Evolutionary conservation across 2,888 invertebrate genomes (phyloP).

Genomic region (Eulithis prunata): DNA sequence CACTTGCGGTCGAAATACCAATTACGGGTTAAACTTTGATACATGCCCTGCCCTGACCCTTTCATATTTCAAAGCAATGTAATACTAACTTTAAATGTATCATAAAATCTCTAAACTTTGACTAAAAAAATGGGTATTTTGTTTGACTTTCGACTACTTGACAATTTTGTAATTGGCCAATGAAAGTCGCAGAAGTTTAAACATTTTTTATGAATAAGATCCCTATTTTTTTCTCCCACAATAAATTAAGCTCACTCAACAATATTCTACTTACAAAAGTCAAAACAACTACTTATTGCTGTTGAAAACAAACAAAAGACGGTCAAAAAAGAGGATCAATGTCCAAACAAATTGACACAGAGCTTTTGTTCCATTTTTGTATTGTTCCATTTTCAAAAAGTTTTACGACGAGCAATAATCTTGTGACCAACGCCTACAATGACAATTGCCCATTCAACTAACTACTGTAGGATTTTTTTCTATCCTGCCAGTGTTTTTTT

Average conservation of each 20-base stretch:
- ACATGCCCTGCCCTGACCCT: constrained; percentile 54
- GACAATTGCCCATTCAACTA: constrained; percentile 13
- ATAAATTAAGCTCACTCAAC: constrained; percentile 3
- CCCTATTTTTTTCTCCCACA: background rate
- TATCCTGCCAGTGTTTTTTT: constrained; percentile 28
- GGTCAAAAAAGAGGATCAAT: constrained; percentile 45
- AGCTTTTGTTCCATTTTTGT: constrained; percentile 8
- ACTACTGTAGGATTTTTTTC: constrained; percentile 16
- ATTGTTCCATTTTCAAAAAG: constrained; percentile 30
- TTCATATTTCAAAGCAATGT: constrained; percentile 7
- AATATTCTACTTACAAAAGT: constrained; percentile 14
- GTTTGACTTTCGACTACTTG: too few relatives aligned
- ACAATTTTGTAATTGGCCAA: too few relatives aligned
- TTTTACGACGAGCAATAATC: constrained; percentile 40
- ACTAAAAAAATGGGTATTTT: too few relatives aligned
- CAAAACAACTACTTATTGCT: constrained; percentile 28
- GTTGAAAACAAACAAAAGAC: constrained; percentile 27
- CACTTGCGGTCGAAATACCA: constrained; percentile 35
- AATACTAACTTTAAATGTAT: background rate
- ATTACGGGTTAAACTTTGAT: constrained; percentile 30
- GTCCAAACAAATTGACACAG: constrained; percentile 46
- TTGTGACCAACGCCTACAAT: constrained; percentile 48
- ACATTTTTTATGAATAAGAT: background rate
- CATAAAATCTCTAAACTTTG: too few relatives aligned
- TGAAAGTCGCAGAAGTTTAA: too few relatives aligned